Evolutionary conservation across 2,113 vertebrate genomes (phyloP).

Genomic region (Noctilio leporinus): DNA sequence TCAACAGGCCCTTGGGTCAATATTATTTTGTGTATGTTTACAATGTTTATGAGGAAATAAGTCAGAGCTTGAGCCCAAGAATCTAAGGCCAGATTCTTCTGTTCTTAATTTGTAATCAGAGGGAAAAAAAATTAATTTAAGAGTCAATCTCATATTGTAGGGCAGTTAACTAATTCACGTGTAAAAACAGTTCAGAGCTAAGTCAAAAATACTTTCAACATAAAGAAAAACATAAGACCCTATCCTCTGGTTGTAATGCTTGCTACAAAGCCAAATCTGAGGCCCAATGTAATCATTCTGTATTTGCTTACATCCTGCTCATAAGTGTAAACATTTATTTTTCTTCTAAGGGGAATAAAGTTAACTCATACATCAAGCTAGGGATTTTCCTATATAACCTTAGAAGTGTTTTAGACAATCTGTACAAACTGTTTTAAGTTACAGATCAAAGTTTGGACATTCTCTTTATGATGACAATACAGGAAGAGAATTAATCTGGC

Average conservation of each 20-base stretch:
- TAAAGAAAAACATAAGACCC: neutral
- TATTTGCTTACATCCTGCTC: neutral
- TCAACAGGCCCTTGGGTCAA: constrained; percentile 80
- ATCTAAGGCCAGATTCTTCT: constrained; percentile 51
- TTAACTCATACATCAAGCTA: neutral
- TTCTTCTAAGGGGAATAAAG: constrained; percentile 45
- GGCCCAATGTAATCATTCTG: neutral
- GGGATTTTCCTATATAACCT: neutral
- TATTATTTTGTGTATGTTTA: constrained; percentile 75
- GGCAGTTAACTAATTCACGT: constrained; percentile 41
- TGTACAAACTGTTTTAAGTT: constrained; percentile 46
- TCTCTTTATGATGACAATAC: constrained; percentile 2
- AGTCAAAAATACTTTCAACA: neutral
- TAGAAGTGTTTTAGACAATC: constrained; percentile 14
- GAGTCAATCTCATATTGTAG: neutral
- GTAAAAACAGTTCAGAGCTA: neutral
- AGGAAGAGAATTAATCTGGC: constrained; percentile 35
- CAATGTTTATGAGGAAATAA: constrained; percentile 69
- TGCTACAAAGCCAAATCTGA: neutral
- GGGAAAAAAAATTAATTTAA: constrained; percentile 67
- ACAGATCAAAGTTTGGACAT: constrained; percentile 5
- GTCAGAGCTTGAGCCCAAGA: constrained; percentile 64
- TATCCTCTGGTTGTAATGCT: neutral
- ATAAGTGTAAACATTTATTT: neutral
- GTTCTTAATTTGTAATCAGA: constrained; percentile 31